phyloP scores from a whole-genome alignment of 2,888 invertebrate genomes.

The Leucophenga montana region DNA sequence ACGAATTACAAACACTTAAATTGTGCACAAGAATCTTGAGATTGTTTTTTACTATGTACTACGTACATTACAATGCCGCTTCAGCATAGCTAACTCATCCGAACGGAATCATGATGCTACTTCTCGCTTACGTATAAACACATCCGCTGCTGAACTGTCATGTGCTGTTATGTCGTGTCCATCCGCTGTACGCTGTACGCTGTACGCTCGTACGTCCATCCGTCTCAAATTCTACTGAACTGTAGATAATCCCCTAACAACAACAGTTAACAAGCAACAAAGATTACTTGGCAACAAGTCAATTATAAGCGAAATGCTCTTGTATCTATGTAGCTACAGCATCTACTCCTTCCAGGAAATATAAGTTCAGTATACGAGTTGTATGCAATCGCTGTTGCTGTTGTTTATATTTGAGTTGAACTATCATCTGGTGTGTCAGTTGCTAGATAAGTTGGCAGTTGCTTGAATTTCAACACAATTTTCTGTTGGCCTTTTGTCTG shows the following conservation, averaged over 20 bases:
- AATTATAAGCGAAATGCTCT: conserved; percentile 48
- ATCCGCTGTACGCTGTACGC: neutral
- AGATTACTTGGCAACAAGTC: conserved; percentile 67
- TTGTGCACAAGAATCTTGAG: conserved; percentile 26
- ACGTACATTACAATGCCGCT: no score
- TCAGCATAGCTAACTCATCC: neutral
- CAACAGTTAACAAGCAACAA: conserved; percentile 65
- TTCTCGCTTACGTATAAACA: no score
- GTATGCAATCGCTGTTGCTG: no score
- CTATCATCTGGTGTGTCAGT: neutral
- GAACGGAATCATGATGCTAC: neutral
- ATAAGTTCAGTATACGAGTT: no score
- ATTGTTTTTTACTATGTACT: conserved; percentile 15
- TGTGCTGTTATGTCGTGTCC: neutral
- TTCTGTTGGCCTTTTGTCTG: conserved; percentile 1
- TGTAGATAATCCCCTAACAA: conserved; percentile 68
- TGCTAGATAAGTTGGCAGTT: conserved; percentile 14
- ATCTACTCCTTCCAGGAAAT: no score
- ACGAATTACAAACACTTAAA: conserved; percentile 51
- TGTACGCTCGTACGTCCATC: neutral
- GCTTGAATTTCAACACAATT: neutral
- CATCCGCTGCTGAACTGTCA: neutral
- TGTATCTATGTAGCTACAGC: no score
- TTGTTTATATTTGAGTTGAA: no score
- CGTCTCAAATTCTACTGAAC: conserved; percentile 46